phyloP scores from a whole-genome alignment of 2,888 invertebrate species.

The Chalcosyrphus nemorum region DNA sequence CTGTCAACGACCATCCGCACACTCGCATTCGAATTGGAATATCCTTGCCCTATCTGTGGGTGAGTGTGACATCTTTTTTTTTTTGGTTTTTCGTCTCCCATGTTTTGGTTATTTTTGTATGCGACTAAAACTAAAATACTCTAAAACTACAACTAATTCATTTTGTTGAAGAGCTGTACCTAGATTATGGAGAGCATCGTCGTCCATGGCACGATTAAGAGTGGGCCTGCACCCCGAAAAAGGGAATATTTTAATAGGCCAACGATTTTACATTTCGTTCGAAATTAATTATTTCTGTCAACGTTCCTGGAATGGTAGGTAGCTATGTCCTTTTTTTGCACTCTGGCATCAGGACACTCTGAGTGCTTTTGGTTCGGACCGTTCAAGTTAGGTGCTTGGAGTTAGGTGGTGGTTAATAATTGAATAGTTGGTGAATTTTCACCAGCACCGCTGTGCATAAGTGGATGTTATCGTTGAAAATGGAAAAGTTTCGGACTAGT shows the following conservation, averaged over 20 bases:
- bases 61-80: slow-evolving; percentile 10
- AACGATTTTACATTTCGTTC: slow-evolving; percentile 63
- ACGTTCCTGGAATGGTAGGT: slow-evolving; percentile 41
- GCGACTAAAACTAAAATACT: slow-evolving; percentile 32
- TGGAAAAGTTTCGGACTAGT: slow-evolving; percentile 11
- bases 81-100: slow-evolving; percentile 20
- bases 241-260: slow-evolving; percentile 65
- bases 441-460: slow-evolving; percentile 11
- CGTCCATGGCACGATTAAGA: not conserved
- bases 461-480: slow-evolving; percentile 22
- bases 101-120: slow-evolving; percentile 13
- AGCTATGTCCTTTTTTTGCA: too few relatives aligned
- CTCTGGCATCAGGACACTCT: not conserved
- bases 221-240: slow-evolving; percentile 20
- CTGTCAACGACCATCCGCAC: too few relatives aligned
- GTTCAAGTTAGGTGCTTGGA: not conserved
- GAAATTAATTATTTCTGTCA: slow-evolving; percentile 65
- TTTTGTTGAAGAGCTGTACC: slow-evolving; percentile 5
- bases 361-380: slow-evolving; percentile 42
- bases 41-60: slow-evolving; percentile 3
- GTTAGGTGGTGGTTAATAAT: slow-evolving; percentile 51
- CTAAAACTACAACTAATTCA: slow-evolving; percentile 48
- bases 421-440: slow-evolving; percentile 52
- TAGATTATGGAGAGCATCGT: slow-evolving; percentile 18
- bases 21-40: slow-evolving; percentile 1